Evolutionary conservation across 2,113 vertebrate genomes (phyloP), one percentile per base, ranked within the genome.

Genomic region (Pogonocichla stellata): DNA sequence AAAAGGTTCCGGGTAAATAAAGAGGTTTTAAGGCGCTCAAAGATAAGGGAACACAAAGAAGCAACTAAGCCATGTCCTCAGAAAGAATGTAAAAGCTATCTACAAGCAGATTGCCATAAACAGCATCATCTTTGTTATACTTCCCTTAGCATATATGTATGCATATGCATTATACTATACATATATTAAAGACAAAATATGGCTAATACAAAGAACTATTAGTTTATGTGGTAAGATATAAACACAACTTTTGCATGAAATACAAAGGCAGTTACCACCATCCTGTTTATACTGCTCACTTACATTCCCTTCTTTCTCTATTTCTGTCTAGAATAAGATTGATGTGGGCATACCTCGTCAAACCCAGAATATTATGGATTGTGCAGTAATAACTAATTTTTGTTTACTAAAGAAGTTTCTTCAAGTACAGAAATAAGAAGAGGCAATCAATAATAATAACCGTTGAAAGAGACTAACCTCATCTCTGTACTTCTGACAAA

Each of bases 401-500:
- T 53, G 8, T 31, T 56, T 86, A 69, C 19, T 34, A 6, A 80
- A 66, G 17, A 72, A 73, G 28, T 38, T 93, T 58, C 42, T 81
- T 86, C 18, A 66, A 70, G 36, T 58, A 91, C 12, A 80, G 64
- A 56, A 84, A 91, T 10, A 13, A 88, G 56, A 81, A 89, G 33
- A 82, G 23, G 19, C 13, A 84, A 71, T 50, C 72, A 85, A 80
- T 34, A 77, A 57, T 10, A 90, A 0, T 34, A 95, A 82, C 14
- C 70, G 47, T 33, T 45, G 10, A 50, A 62, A 72, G 33, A 61
- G 33, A 98, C 98, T 93, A 78, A 98, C 98, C 98, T 98, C 98
- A 61, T 98, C 98, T 97, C 97, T 97, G 93, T 98, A 98, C 96
- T 98, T 98, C 92, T 98, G 98, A 92, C 98, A 98, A 92, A 98